phyloP scores from a whole-genome alignment of 2,797 vertebrate genomes.

The Leptatherina wallacei region DNA sequence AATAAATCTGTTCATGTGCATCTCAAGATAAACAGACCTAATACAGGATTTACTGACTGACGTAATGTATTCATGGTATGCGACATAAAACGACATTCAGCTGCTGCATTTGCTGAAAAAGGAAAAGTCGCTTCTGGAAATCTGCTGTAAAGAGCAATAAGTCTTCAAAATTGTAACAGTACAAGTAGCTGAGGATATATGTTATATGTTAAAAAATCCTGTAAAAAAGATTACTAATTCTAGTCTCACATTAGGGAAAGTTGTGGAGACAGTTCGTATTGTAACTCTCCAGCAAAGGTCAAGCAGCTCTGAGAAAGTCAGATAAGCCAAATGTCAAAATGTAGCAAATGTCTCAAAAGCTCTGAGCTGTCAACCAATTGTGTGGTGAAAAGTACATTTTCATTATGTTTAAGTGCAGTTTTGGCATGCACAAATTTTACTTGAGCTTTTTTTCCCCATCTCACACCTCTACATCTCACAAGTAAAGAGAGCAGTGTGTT shows the following conservation, averaged over 20 bases:
- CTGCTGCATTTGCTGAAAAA: not conserved
- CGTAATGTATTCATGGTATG: not conserved
- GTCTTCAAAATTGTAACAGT: not conserved
- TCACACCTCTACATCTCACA: not conserved
- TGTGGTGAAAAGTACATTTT: not conserved
- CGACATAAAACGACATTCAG: not conserved
- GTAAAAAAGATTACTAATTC: not conserved
- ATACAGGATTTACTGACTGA: not conserved
- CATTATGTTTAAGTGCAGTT: not conserved
- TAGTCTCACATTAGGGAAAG: not conserved
- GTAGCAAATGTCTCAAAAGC: not conserved
- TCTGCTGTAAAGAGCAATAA: no score
- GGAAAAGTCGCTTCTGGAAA: not conserved
- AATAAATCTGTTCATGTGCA: not conserved
- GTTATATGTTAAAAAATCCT: not conserved
- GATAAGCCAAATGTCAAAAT: conserved; percentile 16
- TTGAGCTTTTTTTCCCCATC: not conserved
- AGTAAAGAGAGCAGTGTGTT: not conserved
- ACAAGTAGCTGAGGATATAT: not conserved
- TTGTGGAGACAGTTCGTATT: not conserved
- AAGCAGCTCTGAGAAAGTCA: conserved; percentile 28
- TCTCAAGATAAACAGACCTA: not conserved
- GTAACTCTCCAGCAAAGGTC: not conserved
- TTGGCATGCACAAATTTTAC: not conserved
- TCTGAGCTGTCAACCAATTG: conserved; percentile 3